A percentile compares a stretch with the other conserved stretches of the same genome.
These are phyloP conservation scores for rat (Rattus norvegicus) DNA, from an alignment of 2,113 vertebrate species.

Conservation along the genomic window GRCr8 NC_086033.1:82526001-82526500, in stretches of 20 bases:
- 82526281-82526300: background rate
- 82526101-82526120: conserved; percentile 62
- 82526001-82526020: background rate
- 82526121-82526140: conserved; percentile 48
- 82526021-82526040: background rate
- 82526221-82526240: background rate
- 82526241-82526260: background rate
- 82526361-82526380: background rate
- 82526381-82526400: background rate
- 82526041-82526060: background rate
- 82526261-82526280: background rate
- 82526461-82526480: background rate
- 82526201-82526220: background rate
- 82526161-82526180: conserved; percentile 30
- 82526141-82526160: conserved; percentile 53
- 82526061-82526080: conserved; percentile 23
- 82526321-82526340: background rate
- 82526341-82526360: background rate
- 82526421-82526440: conserved; percentile 23
- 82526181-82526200: conserved; percentile 43
- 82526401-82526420: conserved; percentile 65
- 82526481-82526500: background rate
- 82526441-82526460: conserved; percentile 42
- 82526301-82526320: background rate
- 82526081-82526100: background rate